Evolutionary conservation across 1,140 invertebrate species (phyloP), one percentile per base, ranked within the genome.

Genomic region (Pygmarrhopalites habei): DNA sequence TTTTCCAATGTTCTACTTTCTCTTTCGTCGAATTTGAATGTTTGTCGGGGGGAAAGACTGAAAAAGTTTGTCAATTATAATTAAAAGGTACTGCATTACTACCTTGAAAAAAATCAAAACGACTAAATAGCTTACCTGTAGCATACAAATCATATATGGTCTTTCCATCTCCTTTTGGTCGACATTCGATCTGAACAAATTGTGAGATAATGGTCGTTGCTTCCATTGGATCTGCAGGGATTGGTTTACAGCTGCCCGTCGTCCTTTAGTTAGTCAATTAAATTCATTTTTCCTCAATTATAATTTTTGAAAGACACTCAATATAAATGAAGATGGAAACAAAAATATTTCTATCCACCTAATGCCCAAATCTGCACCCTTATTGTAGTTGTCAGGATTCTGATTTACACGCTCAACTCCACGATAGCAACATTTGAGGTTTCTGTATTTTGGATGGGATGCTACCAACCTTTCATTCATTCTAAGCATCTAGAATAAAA

Each of bases 301-400:
- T n/a, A n/a, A n/a, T n/a, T n/a, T n/a, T n/a, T n/a, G n/a, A n/a
- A n/a, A n/a, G n/a, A n/a, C n/a, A n/a, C n/a, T n/a, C n/a, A n/a
- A n/a, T n/a, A n/a, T n/a, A n/a, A n/a, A n/a, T n/a, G n/a, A n/a
- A n/a, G n/a, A n/a, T n/a, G n/a, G n/a, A n/a, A n/a, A n/a, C n/a
- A n/a, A n/a, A n/a, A n/a, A n/a, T n/a, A n/a, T n/a, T n/a, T n/a
- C n/a, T n/a, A n/a, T n/a, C n/a, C n/a, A n/a, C n/a, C n/a, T n/a
- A n/a, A n/a, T n/a, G n/a, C 28, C 58, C 57, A 58, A 66, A 47
- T 71, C 69, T 14, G 69, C 69, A 29, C 66, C 44, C 35, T 66
- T 68, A 32, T 63, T 52, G 19, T 67, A 71, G 1, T 68, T 56
- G 15, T 59, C 35, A 5, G 59, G 47, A 23, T 56, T 19, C 52